Percentiles rank a stretch among this genome's conserved stretches.
Evolutionary conservation across 2,113 vertebrate genomes (phyloP).

Genomic region (Forbesichthys agassizii): DNA sequence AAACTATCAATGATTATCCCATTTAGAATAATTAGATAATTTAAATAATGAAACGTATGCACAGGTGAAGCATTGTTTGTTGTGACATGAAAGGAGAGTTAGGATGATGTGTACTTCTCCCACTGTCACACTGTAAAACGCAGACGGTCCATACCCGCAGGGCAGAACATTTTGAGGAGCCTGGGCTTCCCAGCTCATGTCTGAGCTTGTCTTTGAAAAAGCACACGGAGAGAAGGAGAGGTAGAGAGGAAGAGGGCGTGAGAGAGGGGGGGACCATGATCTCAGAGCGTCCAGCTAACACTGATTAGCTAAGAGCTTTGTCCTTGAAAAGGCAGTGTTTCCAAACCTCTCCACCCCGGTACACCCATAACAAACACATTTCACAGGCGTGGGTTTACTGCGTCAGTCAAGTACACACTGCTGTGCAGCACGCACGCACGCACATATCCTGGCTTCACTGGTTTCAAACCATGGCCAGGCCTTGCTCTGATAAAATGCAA

Average conservation of each 20-base stretch:
- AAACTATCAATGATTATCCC: too few species aligned
- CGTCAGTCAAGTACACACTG: constrained; percentile 25
- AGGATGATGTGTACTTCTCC: not conserved
- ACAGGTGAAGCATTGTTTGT: too few species aligned
- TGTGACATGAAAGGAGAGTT: not conserved
- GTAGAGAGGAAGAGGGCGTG: constrained; percentile 16
- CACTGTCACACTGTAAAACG: constrained; percentile 11
- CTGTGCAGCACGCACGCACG: not conserved
- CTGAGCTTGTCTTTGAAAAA: constrained; percentile 62
- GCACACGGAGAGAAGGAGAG: not conserved
- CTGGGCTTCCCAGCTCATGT: constrained; percentile 51
- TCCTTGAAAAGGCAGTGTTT: constrained; percentile 17
- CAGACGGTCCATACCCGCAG: constrained; percentile 30
- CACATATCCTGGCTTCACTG: constrained; percentile 9
- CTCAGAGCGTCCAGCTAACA: constrained; percentile 31
- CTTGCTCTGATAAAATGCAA: constrained; percentile 29
- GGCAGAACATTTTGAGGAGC: constrained; percentile 26
- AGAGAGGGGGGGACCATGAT: constrained; percentile 16
- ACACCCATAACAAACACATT: constrained; percentile 9
- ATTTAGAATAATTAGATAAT: too few species aligned
- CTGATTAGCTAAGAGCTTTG: constrained; percentile 34
- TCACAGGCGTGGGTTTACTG: not conserved
- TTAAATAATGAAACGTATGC: too few species aligned
- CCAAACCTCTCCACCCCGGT: not conserved
- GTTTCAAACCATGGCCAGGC: constrained; percentile 19